A percentile compares a stretch with the other conserved stretches of the same genome.
phyloP scores from a whole-genome alignment of 2,113 vertebrate species.

The Protobothrops flavoviridis region DNA sequence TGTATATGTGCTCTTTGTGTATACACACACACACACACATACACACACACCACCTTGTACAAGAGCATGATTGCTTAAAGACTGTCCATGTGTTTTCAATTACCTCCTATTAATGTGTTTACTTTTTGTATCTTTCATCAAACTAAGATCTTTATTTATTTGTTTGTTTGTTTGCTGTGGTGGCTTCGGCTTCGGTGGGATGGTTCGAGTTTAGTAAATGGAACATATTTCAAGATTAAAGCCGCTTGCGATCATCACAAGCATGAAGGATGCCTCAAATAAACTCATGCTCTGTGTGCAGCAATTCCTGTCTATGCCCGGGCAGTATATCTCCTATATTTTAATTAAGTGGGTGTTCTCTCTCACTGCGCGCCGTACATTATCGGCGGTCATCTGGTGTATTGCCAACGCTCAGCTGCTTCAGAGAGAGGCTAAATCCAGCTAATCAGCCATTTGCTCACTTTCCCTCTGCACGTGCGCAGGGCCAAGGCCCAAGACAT shows the following conservation, averaged over 20 bases:
- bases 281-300: conserved; percentile 48
- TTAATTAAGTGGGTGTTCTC: conserved; percentile 61
- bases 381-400: background rate
- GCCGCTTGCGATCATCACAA: conserved; percentile 62
- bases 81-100: conserved; percentile 70
- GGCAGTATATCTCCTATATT: conserved; percentile 62
- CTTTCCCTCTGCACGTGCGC: background rate
- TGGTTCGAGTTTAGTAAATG: conserved; percentile 66
- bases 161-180: background rate
- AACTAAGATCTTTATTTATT: conserved; percentile 46
- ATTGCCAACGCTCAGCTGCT: background rate
- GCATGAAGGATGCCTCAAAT: conserved; percentile 68
- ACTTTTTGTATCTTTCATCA: conserved; percentile 65
- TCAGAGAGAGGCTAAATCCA: background rate
- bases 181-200: conserved; percentile 4
- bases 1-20: background rate
- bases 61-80: conserved; percentile 47
- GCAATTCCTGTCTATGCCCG: conserved; percentile 33
- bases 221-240: conserved; percentile 74
- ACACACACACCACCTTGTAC: background rate
- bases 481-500: background rate
- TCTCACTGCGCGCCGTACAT: background rate
- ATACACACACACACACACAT: background rate
- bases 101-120: conserved; percentile 72
- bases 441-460: background rate